A percentile compares a stretch with the other conserved stretches of the same genome.
Evolutionary conservation across 1,140 invertebrate species (phyloP).

Genomic region (Asobara japonica): DNA sequence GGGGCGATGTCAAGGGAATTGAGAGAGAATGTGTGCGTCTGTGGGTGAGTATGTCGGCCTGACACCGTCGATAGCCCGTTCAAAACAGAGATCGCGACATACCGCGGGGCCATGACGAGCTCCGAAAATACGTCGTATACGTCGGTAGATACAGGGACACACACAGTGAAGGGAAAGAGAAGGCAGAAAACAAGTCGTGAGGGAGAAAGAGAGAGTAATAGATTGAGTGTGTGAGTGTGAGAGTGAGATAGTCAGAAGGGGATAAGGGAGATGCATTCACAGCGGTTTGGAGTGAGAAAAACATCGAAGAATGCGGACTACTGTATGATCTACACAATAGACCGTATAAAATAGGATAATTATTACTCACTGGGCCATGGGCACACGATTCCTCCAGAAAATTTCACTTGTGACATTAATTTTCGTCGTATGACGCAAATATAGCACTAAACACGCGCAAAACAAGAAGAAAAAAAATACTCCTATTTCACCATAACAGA

Average conservation of each 20-base stretch:
- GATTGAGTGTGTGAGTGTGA: not conserved
- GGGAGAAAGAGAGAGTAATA: not conserved
- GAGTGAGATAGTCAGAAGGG: not conserved
- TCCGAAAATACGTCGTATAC: constrained; percentile 16
- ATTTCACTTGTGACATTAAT: not conserved
- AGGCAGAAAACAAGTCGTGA: constrained; percentile 28
- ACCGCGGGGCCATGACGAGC: constrained; percentile 2
- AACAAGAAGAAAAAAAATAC: constrained; percentile 6
- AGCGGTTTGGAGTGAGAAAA: constrained; percentile 12
- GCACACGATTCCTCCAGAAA: constrained; percentile 2
- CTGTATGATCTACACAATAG: not conserved
- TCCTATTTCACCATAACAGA: constrained; percentile 5
- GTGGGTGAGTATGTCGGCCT: not conserved
- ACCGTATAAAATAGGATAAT: constrained; percentile 22
- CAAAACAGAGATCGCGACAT: constrained; percentile 7
- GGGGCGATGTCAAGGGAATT: constrained; percentile 28
- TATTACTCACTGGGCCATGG: not conserved
- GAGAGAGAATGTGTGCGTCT: constrained; percentile 18
- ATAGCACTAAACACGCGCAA: not conserved
- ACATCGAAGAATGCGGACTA: constrained; percentile 17
- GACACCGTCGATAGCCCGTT: not conserved
- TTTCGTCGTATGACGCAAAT: not conserved
- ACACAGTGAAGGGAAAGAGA: constrained; percentile 16
- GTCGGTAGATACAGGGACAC: constrained; percentile 17
- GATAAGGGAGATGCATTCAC: constrained; percentile 23